Evolutionary conservation across 2,113 vertebrate genomes (phyloP), one percentile per base, ranked within the genome.

Genomic region (Gambusia holbrooki): DNA sequence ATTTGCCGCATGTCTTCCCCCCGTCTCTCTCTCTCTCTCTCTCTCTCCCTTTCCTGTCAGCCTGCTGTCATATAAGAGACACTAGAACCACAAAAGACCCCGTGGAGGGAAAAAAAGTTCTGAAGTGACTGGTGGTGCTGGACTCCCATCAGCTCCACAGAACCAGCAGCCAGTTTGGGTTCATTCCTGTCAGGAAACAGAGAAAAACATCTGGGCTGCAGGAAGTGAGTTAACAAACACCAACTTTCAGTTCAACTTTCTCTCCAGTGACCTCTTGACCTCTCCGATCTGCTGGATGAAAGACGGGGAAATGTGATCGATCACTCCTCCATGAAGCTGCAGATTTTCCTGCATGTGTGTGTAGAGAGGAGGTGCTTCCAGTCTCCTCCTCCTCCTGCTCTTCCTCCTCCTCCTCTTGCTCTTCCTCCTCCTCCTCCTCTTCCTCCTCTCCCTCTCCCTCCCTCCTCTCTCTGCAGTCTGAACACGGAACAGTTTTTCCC

Each of bases 311-410:
- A n/a, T 0, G 7, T 22, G 51, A 76, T 42, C 68, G 73, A 29
- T 74, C 76, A 54, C 61, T n/a, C 62, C 51, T 60, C 15, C 66
- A 65, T 64, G 42, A 30, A 70, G 25, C 61, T 33, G 63, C 60
- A 74, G 60, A 33, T 30, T 35, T 61, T 60, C 60, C 35, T 64
- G 25, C 11, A 7, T 76, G 37, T 48, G 32, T 35, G 69, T 68
- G 12, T 10, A 15, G n/a, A 33, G 33, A 33, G 33, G 33, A 33
- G 33, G 33, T 33, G 33, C 33, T 33, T 33, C 33, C 33, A 33
- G 33, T 33, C 83, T 65, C 70, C 81, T 71, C 62, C 69, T 72
- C 60, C 29, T 30, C 29, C 29, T 30, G 29, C 29, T 30, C 2
- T 3, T 30, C 29, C 29, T 30, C 29, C 29, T 30, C 29, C 71